Evolutionary conservation across 2,888 invertebrate species (phyloP), one percentile per base, ranked within the genome.

Genomic region (Creontiades dilutus): DNA sequence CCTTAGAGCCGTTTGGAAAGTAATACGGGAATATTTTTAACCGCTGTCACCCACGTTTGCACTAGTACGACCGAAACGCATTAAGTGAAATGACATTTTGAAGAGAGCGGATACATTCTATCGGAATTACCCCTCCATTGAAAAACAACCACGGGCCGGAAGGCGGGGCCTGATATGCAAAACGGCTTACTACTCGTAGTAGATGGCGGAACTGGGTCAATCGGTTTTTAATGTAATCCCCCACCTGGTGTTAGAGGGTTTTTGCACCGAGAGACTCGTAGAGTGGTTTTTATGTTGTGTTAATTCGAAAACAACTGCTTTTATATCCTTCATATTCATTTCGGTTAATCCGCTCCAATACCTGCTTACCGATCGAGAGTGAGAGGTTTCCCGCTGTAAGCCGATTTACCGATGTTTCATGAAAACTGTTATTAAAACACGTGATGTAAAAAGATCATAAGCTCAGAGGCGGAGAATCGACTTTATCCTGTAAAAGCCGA

Each of bases 151-250:
- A 23, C 3, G 57, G 57, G 57, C n/a, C 57, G n/a, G 57, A n/a
- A n/a, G 14, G 68, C 19, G 23, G 13, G 16, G 16, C 61, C 7
- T 68, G 68, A 68, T 68, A 68, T 68, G 68, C 68, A 68, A 68
- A 68, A 68, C 68, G 23, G 68, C 19, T 57, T 0, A 16, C 57
- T 37, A 52, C 14, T 52, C 52, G 52, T 37, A 57, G 68, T 68
- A 68, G 23, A 68, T 23, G 68, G 68, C 9, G 27, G 68, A 68
- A 68, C 23, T 68, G 68, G 68, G 68, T 68, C 68, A 68, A 68
- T 68, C 68, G 68, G 68, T 68, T 68, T 68, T 68, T 68, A 68
- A 68, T 68, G 68, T 68, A 68, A 68, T 68, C 68, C 68, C 19
- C 68, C 68, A 68, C 68, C 68, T 68, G 68, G 68, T 68, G 68